Evolutionary conservation across 2,113 vertebrate genomes (phyloP).

Genomic region (Lepus americanus): DNA sequence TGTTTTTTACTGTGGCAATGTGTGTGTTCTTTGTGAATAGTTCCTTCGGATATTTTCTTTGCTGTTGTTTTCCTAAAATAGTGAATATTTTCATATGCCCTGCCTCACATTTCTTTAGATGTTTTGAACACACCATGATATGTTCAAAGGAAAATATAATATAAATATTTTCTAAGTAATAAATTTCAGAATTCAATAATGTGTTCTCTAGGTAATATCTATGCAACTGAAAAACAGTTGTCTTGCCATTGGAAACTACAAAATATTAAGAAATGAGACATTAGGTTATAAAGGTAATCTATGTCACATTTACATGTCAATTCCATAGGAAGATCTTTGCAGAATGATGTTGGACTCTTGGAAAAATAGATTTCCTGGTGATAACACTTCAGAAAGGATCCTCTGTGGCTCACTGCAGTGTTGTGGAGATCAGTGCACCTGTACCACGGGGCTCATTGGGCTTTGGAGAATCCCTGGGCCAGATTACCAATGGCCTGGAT

Average conservation of each 20-base stretch:
- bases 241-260: neutral
- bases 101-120: neutral
- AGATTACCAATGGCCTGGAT: neutral
- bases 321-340: neutral
- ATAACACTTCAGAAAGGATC: neutral
- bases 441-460: neutral
- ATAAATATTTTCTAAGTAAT: neutral
- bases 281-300: neutral
- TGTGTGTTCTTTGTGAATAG: neutral
- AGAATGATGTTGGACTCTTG: neutral
- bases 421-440: neutral
- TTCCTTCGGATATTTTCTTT: neutral
- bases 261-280: constrained; percentile 15
- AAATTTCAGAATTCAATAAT: constrained; percentile 12
- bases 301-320: neutral
- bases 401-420: neutral
- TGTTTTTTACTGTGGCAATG: constrained; percentile 7
- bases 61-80: neutral
- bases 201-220: neutral
- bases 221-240: neutral
- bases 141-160: neutral
- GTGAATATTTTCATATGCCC: neutral
- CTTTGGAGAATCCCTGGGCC: neutral
- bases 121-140: neutral
- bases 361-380: neutral